Conservation (phyloP, 2,888 invertebrate species). For the Neuroscelio doddi region DNA sequence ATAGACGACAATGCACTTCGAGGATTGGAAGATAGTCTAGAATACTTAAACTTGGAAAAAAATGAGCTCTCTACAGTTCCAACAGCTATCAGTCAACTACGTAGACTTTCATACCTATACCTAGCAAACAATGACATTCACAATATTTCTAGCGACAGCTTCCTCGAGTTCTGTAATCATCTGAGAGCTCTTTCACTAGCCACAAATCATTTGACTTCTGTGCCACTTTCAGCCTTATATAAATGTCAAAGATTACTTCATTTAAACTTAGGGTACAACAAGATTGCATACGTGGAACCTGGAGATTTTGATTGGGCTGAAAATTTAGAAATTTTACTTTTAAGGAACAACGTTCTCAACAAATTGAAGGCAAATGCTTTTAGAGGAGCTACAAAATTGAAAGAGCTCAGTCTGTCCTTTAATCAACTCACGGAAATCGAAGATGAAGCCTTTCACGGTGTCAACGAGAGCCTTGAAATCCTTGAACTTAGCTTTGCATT, state of each 20-base stretch:
- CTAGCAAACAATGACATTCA: conserved; percentile 85
- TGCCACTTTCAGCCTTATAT: conserved; percentile 81
- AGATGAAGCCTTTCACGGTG: conserved; percentile 84
- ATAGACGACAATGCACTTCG: conserved; percentile 83
- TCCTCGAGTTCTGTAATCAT: conserved; percentile 75
- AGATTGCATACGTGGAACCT: conserved; percentile 83
- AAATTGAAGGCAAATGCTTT: conserved; percentile 70
- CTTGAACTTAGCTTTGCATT: conserved; percentile 90
- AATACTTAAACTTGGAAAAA: conserved; percentile 88
- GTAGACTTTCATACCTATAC: conserved; percentile 85
- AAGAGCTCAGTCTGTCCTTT: conserved; percentile 92
- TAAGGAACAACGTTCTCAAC: conserved; percentile 88
- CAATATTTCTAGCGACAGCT: conserved; percentile 78
- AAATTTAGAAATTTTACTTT: conserved; percentile 84
- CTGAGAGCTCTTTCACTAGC: conserved; percentile 86
- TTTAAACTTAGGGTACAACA: conserved; percentile 91
- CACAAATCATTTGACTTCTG: conserved; percentile 84
- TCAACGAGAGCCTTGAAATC: conserved; percentile 84
- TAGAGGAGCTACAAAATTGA: conserved; percentile 80
- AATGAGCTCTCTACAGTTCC: conserved; percentile 83
- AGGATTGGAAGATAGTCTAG: conserved; percentile 82
- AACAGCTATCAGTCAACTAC: conserved; percentile 79
- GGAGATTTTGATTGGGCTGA: conserved; percentile 88
- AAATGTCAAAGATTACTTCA: conserved; percentile 86
- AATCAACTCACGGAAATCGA: conserved; percentile 90